Percentiles rank a stretch among this genome's conserved stretches.
These are phyloP conservation scores for Fringilla coelebs DNA, from an alignment of 2,797 vertebrate genomes.

Conservation along the genomic window DNA sequence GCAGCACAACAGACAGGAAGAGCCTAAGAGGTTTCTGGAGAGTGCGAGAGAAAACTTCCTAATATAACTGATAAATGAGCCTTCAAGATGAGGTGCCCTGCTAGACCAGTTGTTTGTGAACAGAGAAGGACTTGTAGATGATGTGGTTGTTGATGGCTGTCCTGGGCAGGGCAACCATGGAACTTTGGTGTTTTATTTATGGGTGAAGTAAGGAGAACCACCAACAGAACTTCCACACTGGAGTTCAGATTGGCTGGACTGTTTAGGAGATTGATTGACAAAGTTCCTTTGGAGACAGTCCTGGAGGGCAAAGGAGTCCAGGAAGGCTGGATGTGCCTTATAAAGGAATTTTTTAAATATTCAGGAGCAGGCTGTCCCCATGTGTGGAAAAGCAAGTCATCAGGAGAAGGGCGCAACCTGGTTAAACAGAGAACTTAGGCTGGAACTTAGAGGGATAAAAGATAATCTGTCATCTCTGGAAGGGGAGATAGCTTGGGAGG, in stretches of 20 bases:
- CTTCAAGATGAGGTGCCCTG: not conserved
- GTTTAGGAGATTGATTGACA: not conserved
- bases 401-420: rapidly evolving
- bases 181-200: not conserved
- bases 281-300: not conserved
- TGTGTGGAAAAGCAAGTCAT: not conserved
- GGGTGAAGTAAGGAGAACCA: not conserved
- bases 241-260: not conserved
- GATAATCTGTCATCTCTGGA: not conserved
- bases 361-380: not conserved
- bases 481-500: not conserved
- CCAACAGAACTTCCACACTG: not conserved
- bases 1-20: not conserved
- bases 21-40: not conserved
- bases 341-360: not conserved
- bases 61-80: not conserved
- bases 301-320: not conserved
- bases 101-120: not conserved
- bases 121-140: too few relatives aligned
- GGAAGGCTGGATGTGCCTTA: not conserved
- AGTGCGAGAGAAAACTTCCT: not conserved
- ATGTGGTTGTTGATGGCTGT: not conserved
- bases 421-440: not conserved
- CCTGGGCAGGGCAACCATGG: rapidly evolving
- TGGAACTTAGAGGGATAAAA: not conserved